A percentile compares a stretch with the other conserved stretches of the same genome.
Conservation (phyloP, 2,797 vertebrate species). For the Anguilla obscura region DNA sequence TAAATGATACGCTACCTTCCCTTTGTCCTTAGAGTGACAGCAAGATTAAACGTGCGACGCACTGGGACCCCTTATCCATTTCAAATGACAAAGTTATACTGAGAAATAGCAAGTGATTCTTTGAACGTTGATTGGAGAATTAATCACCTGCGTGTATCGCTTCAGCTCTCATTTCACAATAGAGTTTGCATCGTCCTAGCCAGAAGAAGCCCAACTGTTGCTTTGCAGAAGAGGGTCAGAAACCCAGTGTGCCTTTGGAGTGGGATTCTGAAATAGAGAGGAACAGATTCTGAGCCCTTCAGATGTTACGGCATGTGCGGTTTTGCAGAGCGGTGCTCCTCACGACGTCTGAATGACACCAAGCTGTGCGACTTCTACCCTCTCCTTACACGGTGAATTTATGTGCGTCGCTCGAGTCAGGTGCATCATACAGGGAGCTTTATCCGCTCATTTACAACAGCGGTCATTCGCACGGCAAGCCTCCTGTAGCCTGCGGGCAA, state of each 20-base stretch:
- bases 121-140: not conserved
- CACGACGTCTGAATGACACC: constrained; percentile 74
- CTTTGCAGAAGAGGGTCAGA: not conserved
- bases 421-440: constrained; percentile 52
- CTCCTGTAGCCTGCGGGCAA: constrained; percentile 48
- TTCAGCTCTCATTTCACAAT: not conserved
- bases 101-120: not conserved
- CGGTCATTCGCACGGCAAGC: constrained; percentile 11
- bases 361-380: constrained; percentile 72
- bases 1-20: not conserved
- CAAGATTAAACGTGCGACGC: not conserved
- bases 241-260: constrained; percentile 1
- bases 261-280: constrained; percentile 12
- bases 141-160: not conserved
- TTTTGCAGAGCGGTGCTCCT: constrained; percentile 61
- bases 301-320: constrained; percentile 43
- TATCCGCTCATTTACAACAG: constrained; percentile 25
- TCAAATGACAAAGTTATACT: not conserved
- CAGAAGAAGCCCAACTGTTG: not conserved
- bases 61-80: not conserved
- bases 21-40: not conserved
- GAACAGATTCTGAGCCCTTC: not conserved
- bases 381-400: constrained; percentile 70
- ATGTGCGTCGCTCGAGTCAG: constrained; percentile 61
- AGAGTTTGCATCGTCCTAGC: not conserved